Base-by-base conservation (phyloP, 2,888 invertebrate genomes). In the Chymomyza procnemis region DNA sequence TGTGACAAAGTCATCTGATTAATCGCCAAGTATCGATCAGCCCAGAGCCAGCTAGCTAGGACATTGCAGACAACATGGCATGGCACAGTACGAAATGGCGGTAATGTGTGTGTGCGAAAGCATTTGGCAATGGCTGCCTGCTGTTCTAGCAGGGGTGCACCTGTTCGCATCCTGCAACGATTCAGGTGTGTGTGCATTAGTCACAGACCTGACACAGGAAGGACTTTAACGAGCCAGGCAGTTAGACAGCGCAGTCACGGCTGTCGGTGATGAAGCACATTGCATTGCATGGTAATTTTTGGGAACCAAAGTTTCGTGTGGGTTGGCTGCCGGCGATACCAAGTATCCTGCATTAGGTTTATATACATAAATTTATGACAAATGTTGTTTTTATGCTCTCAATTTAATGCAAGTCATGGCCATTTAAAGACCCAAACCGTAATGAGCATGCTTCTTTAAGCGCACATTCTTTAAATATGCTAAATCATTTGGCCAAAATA, bases 201-300 rank as follows among this genome's bases (percentile, higher is more conserved):
- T 81, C 83, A 81, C 81, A 81, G 71, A 69, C 12, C 2, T 41
- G 34, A 12, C 80, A 70, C 47, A 62, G 41, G 50, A 70, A 81
- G 81, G 74, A 82, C 81, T 83, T 82, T 82, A 82, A 85, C 81
- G 85, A 85, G 85, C 85, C 77, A 80, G 85, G 81, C 81, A 83
- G 81, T 83, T 82, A 83, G 85, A 78, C 74, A 70, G 70, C 70
- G 72, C 63, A 66, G 68, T 66, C 61, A 59, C 19, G 57, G 65
- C 22, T 56, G 57, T 18, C 54, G 59, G 80, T 80, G 85, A 82
- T 78, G 69, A 70, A 73, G 85, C 81, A 83, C 71, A 72, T 79
- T 84, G 66, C 73, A 81, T 76, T 84, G 66, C 73, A 81, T 79
- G 81, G 85, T 78, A 76, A 78, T 85, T 78, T n/a, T 83, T 64